Evolutionary conservation across 2,797 vertebrate species (phyloP).

Genomic region (Chromis chromis): DNA sequence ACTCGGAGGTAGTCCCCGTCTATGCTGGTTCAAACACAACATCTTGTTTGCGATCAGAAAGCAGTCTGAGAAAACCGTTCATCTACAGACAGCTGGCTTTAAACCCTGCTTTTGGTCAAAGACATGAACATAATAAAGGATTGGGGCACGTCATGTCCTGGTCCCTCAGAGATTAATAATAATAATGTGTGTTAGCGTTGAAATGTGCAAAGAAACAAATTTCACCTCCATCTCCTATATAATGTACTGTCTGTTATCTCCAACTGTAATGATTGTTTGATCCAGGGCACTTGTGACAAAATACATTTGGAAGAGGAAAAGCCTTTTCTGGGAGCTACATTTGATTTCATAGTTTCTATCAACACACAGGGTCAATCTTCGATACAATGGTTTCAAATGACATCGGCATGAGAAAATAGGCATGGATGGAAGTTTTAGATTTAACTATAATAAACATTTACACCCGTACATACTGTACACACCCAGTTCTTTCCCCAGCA

Average conservation of each 20-base stretch:
- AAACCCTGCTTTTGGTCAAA: slow-evolving; percentile 65
- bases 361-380: slow-evolving; percentile 47
- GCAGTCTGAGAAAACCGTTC: slow-evolving; percentile 26
- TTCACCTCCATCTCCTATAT: slow-evolving; percentile 17
- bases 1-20: slow-evolving; percentile 59
- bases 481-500: slow-evolving; percentile 51
- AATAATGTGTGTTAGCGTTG: slow-evolving; percentile 34
- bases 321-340: slow-evolving; percentile 68
- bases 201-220: slow-evolving; percentile 66
- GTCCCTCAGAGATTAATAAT: slow-evolving; percentile 40
- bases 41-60: slow-evolving; percentile 43
- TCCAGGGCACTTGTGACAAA: slow-evolving; percentile 84
- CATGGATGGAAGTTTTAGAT: slow-evolving; percentile 48
- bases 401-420: slow-evolving; percentile 40
- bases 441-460: slow-evolving; percentile 49
- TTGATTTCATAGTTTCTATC: slow-evolving; percentile 50
- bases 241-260: slow-evolving; percentile 22
- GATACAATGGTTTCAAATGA: slow-evolving; percentile 52
- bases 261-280: slow-evolving; percentile 62
- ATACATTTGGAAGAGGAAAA: slow-evolving; percentile 65
- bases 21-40: slow-evolving; percentile 65
- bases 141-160: slow-evolving; percentile 31
- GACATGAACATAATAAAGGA: slow-evolving; percentile 32
- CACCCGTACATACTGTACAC: slow-evolving; percentile 50
- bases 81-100: slow-evolving; percentile 37